These are phyloP conservation scores for Eulemur rubriventer DNA, from an alignment of 2,797 vertebrate species.

Conservation along the genomic window DNA sequence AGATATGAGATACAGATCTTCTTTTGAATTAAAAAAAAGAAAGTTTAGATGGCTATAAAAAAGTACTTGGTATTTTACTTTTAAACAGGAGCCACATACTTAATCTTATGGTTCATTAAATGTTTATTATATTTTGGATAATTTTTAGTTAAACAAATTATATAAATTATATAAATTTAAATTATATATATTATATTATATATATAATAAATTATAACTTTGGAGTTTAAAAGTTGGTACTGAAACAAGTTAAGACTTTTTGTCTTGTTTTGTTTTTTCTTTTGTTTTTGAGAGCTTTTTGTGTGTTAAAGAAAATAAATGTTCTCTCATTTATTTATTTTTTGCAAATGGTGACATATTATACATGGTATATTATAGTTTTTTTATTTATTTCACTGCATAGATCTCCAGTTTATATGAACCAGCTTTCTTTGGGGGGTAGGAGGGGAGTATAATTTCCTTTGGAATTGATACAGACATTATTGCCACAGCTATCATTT, in stretches of 20 bases:
- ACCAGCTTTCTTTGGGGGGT: not conserved
- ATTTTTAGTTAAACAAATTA: not conserved
- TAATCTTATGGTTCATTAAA: slow-evolving; percentile 21
- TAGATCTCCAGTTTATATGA: not conserved
- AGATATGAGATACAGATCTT: not conserved
- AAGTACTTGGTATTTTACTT: slow-evolving; percentile 50
- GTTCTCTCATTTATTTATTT: not conserved
- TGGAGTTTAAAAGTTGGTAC: too few relatives aligned
- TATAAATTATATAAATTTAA: too few relatives aligned
- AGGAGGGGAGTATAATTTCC: not conserved
- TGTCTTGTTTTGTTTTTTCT: too few relatives aligned
- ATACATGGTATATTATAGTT: not conserved
- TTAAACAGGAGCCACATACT: not conserved
- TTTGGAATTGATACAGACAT: slow-evolving; percentile 3
- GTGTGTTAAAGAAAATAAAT: not conserved
- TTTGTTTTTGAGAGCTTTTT: not conserved
- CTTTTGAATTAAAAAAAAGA: not conserved
- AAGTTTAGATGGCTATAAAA: not conserved
- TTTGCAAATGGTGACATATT: not conserved
- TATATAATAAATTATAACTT: too few relatives aligned
- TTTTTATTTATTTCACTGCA: not conserved
- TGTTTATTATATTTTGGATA: slow-evolving; percentile 42
- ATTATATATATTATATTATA: too few relatives aligned
- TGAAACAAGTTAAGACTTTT: too few relatives aligned
- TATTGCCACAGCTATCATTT: not conserved